These are phyloP conservation scores for Mastomys coucha DNA, from an alignment of 2,113 vertebrate genomes.

Conservation along the genomic window DNA sequence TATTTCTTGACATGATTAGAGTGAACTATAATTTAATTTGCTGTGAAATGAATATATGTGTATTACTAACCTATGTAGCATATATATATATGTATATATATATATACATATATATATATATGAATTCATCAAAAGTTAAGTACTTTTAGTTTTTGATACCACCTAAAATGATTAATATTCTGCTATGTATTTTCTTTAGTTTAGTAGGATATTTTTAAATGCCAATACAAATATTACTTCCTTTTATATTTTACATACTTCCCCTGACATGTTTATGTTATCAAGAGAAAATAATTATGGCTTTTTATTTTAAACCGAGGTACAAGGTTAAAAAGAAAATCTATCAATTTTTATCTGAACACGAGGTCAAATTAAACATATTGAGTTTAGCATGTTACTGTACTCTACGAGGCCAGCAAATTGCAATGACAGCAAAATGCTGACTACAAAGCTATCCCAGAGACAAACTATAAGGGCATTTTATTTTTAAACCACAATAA, in stretches of 20 bases:
- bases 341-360: neutral
- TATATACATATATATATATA: neutral
- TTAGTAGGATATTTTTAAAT: conserved; percentile 29
- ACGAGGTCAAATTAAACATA: neutral
- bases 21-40: conserved; percentile 31
- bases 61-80: neutral
- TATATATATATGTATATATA: neutral
- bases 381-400: neutral
- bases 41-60: neutral
- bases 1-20: conserved; percentile 36
- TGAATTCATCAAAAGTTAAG: conserved; percentile 19
- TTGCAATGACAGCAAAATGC: neutral
- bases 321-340: conserved; percentile 26
- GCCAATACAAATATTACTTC: conserved; percentile 57
- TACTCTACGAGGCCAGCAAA: neutral
- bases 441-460: neutral
- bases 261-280: conserved; percentile 28
- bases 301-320: conserved; percentile 56
- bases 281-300: neutral
- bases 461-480: neutral
- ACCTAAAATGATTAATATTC: neutral
- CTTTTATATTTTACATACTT: neutral
- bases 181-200: neutral
- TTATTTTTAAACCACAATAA: conserved; percentile 53
- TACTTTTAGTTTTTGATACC: neutral